Base-by-base conservation (phyloP, 2,888 invertebrate genomes). In the Timandra comae region DNA sequence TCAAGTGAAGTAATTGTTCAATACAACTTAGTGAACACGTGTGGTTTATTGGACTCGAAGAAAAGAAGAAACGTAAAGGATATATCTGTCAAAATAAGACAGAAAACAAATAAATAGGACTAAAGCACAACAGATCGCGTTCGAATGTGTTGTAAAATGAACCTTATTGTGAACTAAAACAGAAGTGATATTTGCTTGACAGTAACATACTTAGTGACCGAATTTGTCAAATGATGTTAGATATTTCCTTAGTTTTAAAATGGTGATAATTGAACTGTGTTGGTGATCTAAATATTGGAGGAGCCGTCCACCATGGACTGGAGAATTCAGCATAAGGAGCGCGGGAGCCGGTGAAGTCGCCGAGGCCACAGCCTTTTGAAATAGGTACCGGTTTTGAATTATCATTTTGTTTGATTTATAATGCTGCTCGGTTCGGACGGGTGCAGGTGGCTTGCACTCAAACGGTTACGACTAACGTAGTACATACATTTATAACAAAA, bases 301-400 rank as follows among this genome's bases (percentile, higher is more conserved):
- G 53, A 52, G 49, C n/a, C n/a, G n/a, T n/a, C 63, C 66, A 76
- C 52, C 68, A 81, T 84, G 81, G 76, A 74, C 50, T 75, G 75
- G 68, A 71, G 68, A 65, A 70, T 73, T 49, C 58, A 69, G 58
- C 74, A 73, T 61, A 64, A 60, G 63, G 58, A 60, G 51, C 57
- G 60, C 59, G 59, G 63, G 51, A 66, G 55, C 63, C 71, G 73
- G 65, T 78, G 78, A 79, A 80, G 74, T 68, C 64, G 68, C 66
- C 75, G 75, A 79, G 76, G 76, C 71, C 74, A 68, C 63, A 70
- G 68, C 57, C 73, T 78, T 82, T 81, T 80, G 58, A 78, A 79
- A 74, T 72, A 82, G 80, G 84, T 84, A 85, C 84, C 81, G 81
- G 84, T 85, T 85, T 82, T 79, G 68, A 67, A 70, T 79, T 79